Conservation (phyloP, 2,797 vertebrate genomes). For the Hydrocynus forskahlii region DNA sequence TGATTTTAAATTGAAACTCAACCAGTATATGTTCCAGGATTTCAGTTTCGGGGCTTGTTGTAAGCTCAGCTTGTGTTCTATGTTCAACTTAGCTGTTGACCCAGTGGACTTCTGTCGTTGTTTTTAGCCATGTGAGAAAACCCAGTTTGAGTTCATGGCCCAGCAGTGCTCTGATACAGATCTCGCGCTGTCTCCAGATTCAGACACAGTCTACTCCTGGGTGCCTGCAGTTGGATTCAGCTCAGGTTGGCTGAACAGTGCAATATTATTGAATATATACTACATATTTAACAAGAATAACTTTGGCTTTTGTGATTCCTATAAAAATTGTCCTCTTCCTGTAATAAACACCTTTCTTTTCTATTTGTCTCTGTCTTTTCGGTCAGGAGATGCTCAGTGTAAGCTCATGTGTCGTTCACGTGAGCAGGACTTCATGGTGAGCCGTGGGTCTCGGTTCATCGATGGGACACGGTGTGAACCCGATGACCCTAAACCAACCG, state of each 20-base stretch:
- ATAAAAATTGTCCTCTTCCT: background rate
- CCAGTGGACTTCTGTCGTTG: background rate
- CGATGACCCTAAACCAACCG: conserved; percentile 42
- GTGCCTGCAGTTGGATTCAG: conserved; percentile 81
- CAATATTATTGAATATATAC: background rate
- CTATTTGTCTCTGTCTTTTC: background rate
- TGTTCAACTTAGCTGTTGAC: background rate
- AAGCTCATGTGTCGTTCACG: conserved; percentile 85
- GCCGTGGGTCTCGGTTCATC: conserved; percentile 84
- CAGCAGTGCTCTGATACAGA: conserved; percentile 90
- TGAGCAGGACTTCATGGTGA: conserved; percentile 86
- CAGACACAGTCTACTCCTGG: conserved; percentile 85
- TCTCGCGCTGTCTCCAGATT: conserved; percentile 73
- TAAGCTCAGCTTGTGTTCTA: background rate
- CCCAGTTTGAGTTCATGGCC: conserved; percentile 89
- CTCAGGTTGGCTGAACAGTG: conserved; percentile 74
- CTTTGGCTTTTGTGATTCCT: too few relatives aligned
- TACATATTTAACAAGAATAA: too few relatives aligned
- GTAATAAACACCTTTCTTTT: background rate
- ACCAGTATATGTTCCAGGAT: background rate
- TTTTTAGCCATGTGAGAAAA: conserved; percentile 79
- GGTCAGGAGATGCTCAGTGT: conserved; percentile 87
- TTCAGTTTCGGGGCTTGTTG: background rate
- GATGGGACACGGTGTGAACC: conserved; percentile 91
- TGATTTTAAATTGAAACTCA: background rate